phyloP scores from a whole-genome alignment of 1,140 invertebrate genomes.

The Oryctes rhinoceros region DNA sequence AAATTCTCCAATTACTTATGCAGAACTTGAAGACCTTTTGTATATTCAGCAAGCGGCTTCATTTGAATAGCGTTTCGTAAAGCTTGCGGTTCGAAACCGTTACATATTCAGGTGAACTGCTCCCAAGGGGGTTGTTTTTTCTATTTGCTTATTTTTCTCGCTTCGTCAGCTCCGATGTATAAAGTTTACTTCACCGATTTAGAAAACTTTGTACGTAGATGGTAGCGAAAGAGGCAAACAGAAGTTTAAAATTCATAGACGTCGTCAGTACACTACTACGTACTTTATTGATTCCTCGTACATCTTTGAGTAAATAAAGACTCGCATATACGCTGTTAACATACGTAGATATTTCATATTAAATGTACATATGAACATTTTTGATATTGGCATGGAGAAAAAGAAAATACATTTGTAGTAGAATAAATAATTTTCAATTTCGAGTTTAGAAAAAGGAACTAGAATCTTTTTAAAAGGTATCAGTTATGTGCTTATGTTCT shows the following conservation, averaged over 20 bases:
- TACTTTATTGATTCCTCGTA: background rate
- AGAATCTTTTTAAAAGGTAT: no score
- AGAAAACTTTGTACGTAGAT: background rate
- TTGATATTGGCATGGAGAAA: no score
- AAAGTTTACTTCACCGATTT: constrained; percentile 13
- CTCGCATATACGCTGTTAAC: no score
- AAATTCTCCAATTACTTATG: constrained; percentile 29
- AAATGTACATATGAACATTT: no score
- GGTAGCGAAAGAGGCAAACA: background rate
- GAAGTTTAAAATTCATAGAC: background rate
- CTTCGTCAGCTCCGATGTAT: constrained; percentile 7
- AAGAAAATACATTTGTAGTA: no score
- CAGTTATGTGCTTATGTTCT: no score
- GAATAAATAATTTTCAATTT: no score
- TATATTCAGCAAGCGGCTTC: constrained; percentile 16
- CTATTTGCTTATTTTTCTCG: constrained; percentile 25
- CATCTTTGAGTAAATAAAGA: background rate
- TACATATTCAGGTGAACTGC: constrained; percentile 24
- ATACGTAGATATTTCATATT: no score
- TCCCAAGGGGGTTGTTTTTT: constrained; percentile 24
- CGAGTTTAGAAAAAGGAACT: no score
- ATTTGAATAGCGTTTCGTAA: constrained; percentile 13
- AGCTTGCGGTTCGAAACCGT: constrained; percentile 21
- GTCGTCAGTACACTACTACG: background rate
- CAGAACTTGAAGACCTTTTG: background rate